These are phyloP conservation scores for Aphodius granarius DNA, from an alignment of 2,888 invertebrate genomes.

Conservation along the genomic window DNA sequence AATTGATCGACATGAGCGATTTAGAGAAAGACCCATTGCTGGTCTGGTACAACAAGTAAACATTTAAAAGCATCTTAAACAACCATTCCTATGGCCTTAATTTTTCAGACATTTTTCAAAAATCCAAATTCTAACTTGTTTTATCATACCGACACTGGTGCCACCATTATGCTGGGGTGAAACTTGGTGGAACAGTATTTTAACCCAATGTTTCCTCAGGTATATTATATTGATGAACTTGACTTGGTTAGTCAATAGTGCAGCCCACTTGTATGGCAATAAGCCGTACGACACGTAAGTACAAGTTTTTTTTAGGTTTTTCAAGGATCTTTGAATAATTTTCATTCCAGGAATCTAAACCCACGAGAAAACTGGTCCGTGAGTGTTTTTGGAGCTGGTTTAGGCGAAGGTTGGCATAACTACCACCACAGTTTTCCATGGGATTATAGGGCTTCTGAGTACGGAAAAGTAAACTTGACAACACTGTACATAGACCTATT, in stretches of 20 bases:
- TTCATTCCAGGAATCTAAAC: slow-evolving; percentile 66
- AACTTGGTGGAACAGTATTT: slow-evolving; percentile 63
- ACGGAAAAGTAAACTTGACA: slow-evolving; percentile 64
- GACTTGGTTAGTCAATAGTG: slow-evolving; percentile 90
- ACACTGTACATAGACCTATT: slow-evolving; percentile 71
- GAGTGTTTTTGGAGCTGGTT: slow-evolving; percentile 61
- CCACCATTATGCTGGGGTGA: slow-evolving; percentile 63
- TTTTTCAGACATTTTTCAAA: slow-evolving; percentile 66
- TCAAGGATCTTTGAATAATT: background rate
- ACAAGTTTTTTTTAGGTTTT: background rate
- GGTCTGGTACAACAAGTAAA: slow-evolving; percentile 73
- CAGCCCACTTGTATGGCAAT: slow-evolving; percentile 80
- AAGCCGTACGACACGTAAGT: slow-evolving; percentile 72
- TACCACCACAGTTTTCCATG: slow-evolving; percentile 94
- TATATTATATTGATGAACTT: slow-evolving; percentile 76
- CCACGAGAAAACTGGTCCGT: slow-evolving; percentile 79
- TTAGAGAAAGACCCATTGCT: slow-evolving; percentile 75
- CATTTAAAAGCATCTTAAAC: background rate
- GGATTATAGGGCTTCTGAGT: slow-evolving; percentile 90
- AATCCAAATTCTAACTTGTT: slow-evolving; percentile 69
- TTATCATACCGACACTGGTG: slow-evolving; percentile 67
- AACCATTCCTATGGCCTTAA: too few species aligned
- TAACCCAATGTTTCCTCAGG: slow-evolving; percentile 67
- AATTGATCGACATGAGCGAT: slow-evolving; percentile 81
- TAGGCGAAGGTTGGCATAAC: slow-evolving; percentile 84